Percentiles rank a stretch among this genome's conserved stretches.
These are phyloP conservation scores for Cranoglanis bouderius DNA, from an alignment of 2,113 vertebrate genomes.

Conservation along the genomic window DNA sequence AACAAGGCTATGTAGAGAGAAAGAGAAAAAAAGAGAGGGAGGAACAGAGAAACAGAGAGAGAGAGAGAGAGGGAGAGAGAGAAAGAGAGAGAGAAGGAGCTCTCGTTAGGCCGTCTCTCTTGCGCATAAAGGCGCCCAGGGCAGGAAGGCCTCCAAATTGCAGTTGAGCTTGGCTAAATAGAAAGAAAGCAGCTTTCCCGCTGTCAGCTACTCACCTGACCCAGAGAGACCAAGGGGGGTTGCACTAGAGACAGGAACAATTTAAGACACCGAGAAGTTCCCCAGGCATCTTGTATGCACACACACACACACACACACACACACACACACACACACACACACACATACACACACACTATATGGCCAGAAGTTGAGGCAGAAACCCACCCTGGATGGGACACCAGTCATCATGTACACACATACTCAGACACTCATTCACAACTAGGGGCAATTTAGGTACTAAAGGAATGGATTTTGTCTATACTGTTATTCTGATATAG, in stretches of 20 bases:
- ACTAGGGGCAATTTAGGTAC: background rate
- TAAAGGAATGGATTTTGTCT: background rate
- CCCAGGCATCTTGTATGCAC: background rate
- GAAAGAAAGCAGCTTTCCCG: slow-evolving; percentile 53
- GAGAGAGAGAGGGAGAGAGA: background rate
- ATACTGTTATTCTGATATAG: background rate
- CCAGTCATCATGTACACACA: background rate
- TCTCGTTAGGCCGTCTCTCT: slow-evolving; percentile 11
- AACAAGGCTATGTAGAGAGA: background rate
- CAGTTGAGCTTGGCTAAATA: slow-evolving; percentile 35
- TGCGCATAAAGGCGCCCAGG: slow-evolving; percentile 8
- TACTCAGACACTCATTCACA: background rate
- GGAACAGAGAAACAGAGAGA: background rate
- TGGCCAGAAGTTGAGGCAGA: background rate
- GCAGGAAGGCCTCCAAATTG: slow-evolving; percentile 49
- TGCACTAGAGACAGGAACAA: slow-evolving; percentile 33
- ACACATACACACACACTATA: background rate
- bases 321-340: background rate
- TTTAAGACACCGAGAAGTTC: slow-evolving; percentile 17
- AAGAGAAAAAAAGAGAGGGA: background rate
- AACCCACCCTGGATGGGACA: background rate
- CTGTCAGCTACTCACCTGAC: slow-evolving; percentile 50
- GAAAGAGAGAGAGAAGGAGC: slow-evolving; percentile 14
- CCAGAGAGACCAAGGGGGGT: slow-evolving; percentile 25
- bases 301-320: background rate